A percentile compares a stretch with the other conserved stretches of the same genome.
These are phyloP conservation scores for Oryzias celebensis DNA, from an alignment of 2,113 vertebrate species.

Conservation along the genomic window DNA sequence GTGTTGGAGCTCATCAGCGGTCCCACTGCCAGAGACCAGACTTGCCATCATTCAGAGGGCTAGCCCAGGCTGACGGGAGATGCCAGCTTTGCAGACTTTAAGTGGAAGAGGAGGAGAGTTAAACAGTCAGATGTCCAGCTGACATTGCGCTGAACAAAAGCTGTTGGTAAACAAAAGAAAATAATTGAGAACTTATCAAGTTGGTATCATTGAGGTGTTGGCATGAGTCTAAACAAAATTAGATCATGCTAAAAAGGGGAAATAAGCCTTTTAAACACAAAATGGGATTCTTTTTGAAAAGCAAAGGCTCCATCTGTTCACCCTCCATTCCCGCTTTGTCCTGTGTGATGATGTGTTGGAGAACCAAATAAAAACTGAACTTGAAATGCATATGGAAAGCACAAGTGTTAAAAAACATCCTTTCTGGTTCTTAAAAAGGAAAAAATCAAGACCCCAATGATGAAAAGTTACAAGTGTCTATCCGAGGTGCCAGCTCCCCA, in stretches of 20 bases:
- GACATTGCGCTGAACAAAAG: conserved; percentile 16
- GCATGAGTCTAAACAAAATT: not conserved
- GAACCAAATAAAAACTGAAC: too few species aligned
- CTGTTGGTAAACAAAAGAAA: not conserved
- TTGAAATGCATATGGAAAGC: too few species aligned
- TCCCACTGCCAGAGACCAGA: conserved; percentile 1
- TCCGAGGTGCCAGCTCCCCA: too few species aligned
- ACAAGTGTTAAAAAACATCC: too few species aligned
- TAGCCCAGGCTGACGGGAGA: conserved; percentile 50
- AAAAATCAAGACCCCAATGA: too few species aligned
- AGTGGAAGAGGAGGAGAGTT: conserved; percentile 25
- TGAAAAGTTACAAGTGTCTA: too few species aligned
- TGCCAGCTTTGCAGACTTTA: conserved; percentile 34
- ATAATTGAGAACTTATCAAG: not conserved
- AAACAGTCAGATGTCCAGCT: conserved; percentile 26
- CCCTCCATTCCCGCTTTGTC: too few species aligned
- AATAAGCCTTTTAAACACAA: too few species aligned
- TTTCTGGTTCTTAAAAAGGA: too few species aligned
- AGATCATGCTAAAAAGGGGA: not conserved
- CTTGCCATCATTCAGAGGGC: conserved; percentile 34
- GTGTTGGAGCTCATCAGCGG: conserved; percentile 15
- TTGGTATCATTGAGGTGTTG: not conserved
- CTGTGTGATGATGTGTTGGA: too few species aligned
- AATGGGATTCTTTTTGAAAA: too few species aligned
- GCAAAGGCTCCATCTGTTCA: too few species aligned